Conservation (phyloP, 2,113 vertebrate genomes). For the Athene cunicularia region DNA sequence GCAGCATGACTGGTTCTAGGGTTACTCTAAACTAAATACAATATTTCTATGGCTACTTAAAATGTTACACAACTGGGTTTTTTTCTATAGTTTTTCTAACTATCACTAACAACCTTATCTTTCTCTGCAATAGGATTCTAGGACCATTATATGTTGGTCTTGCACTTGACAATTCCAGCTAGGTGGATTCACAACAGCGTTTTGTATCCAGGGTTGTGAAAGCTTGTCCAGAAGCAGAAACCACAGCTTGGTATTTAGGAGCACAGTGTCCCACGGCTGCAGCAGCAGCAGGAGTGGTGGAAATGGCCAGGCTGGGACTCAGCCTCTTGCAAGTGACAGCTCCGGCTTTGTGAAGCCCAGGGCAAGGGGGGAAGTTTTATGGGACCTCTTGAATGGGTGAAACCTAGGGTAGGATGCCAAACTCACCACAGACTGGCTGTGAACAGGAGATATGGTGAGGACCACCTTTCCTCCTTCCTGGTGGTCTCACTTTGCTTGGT, state of each 20-base stretch:
- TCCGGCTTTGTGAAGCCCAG: background rate
- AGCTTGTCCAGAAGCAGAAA: background rate
- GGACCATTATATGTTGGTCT: background rate
- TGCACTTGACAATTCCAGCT: background rate
- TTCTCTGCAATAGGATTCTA: background rate
- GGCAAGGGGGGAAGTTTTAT: background rate
- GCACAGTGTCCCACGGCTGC: background rate
- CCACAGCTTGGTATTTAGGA: background rate
- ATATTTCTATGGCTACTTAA: too few relatives aligned
- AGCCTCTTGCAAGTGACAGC: background rate
- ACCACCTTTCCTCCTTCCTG: background rate
- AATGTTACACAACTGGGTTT: too few relatives aligned
- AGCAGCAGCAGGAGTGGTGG: background rate
- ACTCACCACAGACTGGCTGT: background rate
- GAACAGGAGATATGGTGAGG: background rate
- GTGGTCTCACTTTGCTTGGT: background rate
- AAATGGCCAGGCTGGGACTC: background rate
- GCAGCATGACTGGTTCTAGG: too few relatives aligned
- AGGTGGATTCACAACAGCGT: background rate
- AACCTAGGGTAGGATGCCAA: background rate
- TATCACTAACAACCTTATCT: background rate
- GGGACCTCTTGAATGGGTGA: background rate
- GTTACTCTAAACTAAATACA: too few relatives aligned
- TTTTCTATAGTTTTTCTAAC: too few relatives aligned
- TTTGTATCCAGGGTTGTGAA: background rate